phyloP scores from a whole-genome alignment of 2,113 vertebrate genomes.

The Albula goreensis region DNA sequence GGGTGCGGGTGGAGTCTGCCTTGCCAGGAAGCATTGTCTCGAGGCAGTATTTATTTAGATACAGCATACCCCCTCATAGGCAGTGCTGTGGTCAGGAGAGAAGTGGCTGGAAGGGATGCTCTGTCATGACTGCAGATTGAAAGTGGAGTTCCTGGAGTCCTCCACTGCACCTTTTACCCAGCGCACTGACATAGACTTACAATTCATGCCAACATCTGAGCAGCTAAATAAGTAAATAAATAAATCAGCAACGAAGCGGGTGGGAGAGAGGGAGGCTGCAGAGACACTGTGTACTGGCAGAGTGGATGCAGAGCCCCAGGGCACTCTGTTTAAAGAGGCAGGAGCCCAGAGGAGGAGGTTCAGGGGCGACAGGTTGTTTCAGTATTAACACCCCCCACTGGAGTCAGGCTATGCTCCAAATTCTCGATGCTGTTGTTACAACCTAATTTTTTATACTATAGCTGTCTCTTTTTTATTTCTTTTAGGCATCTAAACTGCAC shows the following conservation, averaged over 20 bases:
- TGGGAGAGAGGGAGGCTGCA: too few species aligned
- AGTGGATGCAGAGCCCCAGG: neutral
- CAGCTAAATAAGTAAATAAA: neutral
- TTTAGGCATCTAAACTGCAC: too few species aligned
- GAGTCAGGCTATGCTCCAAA: too few species aligned
- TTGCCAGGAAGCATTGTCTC: too few species aligned
- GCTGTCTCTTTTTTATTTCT: too few species aligned
- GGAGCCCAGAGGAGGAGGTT: neutral
- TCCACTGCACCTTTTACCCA: neutral
- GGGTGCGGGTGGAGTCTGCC: too few species aligned
- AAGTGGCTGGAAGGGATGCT: neutral
- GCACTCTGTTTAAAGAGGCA: neutral
- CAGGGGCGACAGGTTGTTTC: neutral
- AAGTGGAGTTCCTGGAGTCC: neutral
- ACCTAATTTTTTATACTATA: too few species aligned
- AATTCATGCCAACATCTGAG: neutral
- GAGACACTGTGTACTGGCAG: neutral
- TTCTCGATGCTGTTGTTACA: too few species aligned
- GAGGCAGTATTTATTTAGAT: constrained; percentile 1
- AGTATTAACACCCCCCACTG: neutral
- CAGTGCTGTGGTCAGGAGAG: neutral
- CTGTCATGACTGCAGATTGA: neutral
- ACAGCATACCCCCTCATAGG: neutral
- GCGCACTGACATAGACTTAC: neutral
- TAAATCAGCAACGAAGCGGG: neutral